A percentile compares a stretch with the other conserved stretches of the same genome.
Evolutionary conservation across 2,888 invertebrate species (phyloP).

Genomic region (Melanargia galathea): DNA sequence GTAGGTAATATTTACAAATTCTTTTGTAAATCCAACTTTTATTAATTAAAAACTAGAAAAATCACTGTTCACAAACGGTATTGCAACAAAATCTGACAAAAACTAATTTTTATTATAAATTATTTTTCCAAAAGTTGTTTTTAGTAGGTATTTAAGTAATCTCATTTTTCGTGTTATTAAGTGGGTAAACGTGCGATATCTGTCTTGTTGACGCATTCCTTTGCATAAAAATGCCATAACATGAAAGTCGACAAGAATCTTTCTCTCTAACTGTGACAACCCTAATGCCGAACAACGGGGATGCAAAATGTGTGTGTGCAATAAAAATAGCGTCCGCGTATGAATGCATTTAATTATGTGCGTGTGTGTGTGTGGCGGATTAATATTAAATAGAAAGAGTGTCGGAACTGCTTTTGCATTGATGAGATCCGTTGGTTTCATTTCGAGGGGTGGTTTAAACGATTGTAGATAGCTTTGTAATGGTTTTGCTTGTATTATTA

Average conservation of each 20-base stretch:
- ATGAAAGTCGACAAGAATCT: too few relatives aligned
- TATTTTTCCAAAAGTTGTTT: too few relatives aligned
- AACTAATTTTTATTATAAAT: too few relatives aligned
- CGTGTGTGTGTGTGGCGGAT: conserved; percentile 26
- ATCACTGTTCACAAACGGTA: too few relatives aligned
- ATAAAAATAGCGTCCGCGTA: conserved; percentile 16
- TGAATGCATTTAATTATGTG: conserved; percentile 19
- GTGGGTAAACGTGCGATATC: too few relatives aligned
- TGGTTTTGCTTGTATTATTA: conserved; percentile 16
- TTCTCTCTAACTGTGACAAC: background rate
- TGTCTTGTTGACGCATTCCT: too few relatives aligned
- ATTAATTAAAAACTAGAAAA: too few relatives aligned
- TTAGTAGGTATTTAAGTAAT: too few relatives aligned
- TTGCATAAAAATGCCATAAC: too few relatives aligned
- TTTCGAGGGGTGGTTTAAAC: conserved; percentile 18
- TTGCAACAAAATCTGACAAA: too few relatives aligned
- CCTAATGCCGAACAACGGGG: conserved; percentile 2
- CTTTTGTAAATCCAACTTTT: background rate
- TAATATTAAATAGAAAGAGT: conserved; percentile 33
- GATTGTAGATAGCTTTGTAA: conserved; percentile 17
- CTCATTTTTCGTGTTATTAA: too few relatives aligned
- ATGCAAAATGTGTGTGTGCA: conserved; percentile 14
- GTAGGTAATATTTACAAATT: background rate
- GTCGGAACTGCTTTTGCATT: conserved; percentile 28
- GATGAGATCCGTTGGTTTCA: conserved; percentile 29